phyloP scores from a whole-genome alignment of 1,140 invertebrate genomes.

The Anastrepha ludens region DNA sequence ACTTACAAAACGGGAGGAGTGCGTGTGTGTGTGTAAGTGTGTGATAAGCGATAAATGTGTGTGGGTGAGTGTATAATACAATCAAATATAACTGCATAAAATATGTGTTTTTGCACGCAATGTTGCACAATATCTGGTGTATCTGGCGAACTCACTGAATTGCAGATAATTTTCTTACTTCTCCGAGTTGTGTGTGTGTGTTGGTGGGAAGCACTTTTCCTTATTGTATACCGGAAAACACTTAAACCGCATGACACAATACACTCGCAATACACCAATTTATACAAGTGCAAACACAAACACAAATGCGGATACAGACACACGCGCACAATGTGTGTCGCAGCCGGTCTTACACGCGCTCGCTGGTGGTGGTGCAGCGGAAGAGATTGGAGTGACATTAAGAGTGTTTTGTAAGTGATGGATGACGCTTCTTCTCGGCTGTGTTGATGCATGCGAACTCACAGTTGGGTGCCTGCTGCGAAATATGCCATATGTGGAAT shows the following conservation, averaged over 20 bases:
- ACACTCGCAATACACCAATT: not conserved
- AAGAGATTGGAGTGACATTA: conserved; percentile 1
- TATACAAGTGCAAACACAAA: not conserved
- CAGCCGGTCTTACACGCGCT: not conserved
- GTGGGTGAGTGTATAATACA: not conserved
- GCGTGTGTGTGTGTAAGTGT: too few relatives aligned
- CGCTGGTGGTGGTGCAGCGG: not conserved
- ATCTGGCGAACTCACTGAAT: too few relatives aligned
- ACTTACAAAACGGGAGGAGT: not conserved
- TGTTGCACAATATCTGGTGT: too few relatives aligned
- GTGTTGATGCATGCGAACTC: not conserved
- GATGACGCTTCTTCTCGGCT: not conserved
- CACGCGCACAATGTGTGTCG: not conserved
- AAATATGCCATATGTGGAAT: not conserved
- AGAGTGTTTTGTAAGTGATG: not conserved
- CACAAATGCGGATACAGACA: not conserved
- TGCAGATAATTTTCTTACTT: too few relatives aligned
- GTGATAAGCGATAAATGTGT: not conserved
- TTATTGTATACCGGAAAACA: not conserved
- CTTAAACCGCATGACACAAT: conserved; percentile 11
- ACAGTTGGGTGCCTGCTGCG: not conserved
- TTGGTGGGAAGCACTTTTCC: conserved; percentile 1
- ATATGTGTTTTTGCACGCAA: too few relatives aligned
- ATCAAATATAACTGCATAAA: too few relatives aligned
- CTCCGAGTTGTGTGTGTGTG: not conserved